These are phyloP conservation scores for Brachionus asplanchnoidis DNA, from an alignment of 1,140 invertebrate genomes.

Conservation along the genomic window DNA sequence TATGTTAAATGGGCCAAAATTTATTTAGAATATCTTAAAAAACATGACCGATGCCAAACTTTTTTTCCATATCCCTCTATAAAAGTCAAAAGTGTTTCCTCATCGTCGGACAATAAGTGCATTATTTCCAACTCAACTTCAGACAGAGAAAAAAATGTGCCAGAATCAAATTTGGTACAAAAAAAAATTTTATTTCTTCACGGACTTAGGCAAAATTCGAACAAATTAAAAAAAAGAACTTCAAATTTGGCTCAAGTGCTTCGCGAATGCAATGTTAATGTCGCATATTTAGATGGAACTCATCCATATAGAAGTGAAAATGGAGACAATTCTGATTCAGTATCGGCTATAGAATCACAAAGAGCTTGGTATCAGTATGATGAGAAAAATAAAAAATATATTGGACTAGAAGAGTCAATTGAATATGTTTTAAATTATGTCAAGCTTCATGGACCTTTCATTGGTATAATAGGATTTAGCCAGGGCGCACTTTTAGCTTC, in stretches of 20 bases:
- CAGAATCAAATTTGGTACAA: not conserved
- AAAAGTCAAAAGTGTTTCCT: too few species aligned
- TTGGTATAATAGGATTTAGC: conserved; percentile 29
- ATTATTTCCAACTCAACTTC: too few species aligned
- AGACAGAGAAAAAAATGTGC: not conserved
- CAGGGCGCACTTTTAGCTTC: conserved; percentile 25
- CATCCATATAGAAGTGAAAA: not conserved
- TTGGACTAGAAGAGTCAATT: conserved; percentile 9
- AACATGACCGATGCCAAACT: not conserved
- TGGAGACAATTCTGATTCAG: not conserved
- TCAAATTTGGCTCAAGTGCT: not conserved
- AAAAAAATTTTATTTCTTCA: conserved; percentile 34
- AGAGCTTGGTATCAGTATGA: conserved; percentile 9
- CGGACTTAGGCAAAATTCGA: conserved; percentile 17
- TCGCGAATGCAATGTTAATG: not conserved
- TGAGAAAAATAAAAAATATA: not conserved
- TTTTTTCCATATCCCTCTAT: not conserved
- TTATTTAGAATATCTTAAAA: not conserved
- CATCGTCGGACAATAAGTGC: too few species aligned
- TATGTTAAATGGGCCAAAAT: not conserved
- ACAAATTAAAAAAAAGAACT: conserved; percentile 32
- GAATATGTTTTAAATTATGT: not conserved
- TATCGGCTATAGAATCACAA: not conserved
- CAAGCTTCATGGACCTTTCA: conserved; percentile 1
- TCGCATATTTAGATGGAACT: not conserved